phyloP scores from a whole-genome alignment of 1,140 invertebrate genomes.

The Mactra quadrangularis region DNA sequence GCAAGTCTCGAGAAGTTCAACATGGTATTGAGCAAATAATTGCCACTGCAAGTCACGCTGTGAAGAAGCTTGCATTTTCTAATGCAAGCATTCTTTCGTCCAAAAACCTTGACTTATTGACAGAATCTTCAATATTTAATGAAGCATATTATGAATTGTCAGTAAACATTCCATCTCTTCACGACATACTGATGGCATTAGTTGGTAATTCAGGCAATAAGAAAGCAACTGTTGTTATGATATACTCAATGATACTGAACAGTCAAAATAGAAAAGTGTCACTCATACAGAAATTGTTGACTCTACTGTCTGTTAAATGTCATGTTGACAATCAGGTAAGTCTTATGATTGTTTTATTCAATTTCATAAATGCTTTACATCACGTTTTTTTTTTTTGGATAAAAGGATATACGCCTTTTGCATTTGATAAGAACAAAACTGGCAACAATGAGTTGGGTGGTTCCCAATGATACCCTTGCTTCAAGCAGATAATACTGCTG shows the following conservation, averaged over 20 bases:
- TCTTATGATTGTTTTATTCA: no score
- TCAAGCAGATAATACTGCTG: no score
- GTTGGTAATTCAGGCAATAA: conserved; percentile 28
- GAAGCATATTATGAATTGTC: not conserved
- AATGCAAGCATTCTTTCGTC: conserved; percentile 13
- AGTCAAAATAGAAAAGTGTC: conserved; percentile 50
- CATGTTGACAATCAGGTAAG: conserved; percentile 64
- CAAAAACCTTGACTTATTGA: not conserved
- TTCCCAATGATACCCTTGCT: no score
- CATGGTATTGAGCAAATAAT: no score
- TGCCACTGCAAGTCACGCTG: no score
- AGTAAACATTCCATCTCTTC: conserved; percentile 11
- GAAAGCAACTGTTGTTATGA: conserved; percentile 42
- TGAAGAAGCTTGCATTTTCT: no score
- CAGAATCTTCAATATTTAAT: not conserved
- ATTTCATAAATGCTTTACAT: no score
- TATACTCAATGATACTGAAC: conserved; percentile 61
- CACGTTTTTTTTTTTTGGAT: no score
- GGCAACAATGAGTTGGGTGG: no score
- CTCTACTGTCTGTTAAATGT: conserved; percentile 50
- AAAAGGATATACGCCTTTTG: no score
- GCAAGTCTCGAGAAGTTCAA: no score
- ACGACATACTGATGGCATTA: not conserved
- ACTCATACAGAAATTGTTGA: conserved; percentile 48
- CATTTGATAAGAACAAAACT: no score